Evolutionary conservation across 2,888 invertebrate species (phyloP).

Genomic region (Microctonus brassicae): DNA sequence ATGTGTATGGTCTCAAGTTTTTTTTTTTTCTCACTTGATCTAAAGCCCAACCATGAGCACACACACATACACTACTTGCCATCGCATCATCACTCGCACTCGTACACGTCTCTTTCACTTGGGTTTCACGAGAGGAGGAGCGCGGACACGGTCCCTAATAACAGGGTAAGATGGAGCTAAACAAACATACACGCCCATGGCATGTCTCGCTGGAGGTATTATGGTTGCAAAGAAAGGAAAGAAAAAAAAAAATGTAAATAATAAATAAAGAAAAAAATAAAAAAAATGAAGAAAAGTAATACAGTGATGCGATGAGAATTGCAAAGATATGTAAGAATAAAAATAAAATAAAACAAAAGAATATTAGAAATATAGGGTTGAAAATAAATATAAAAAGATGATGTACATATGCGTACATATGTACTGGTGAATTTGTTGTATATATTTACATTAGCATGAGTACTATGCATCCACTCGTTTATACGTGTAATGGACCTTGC

Average conservation of each 20-base stretch:
- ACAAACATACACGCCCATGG: slow-evolving; percentile 70
- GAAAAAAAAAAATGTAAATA: slow-evolving; percentile 3
- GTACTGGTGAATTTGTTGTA: background rate
- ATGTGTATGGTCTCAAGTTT: background rate
- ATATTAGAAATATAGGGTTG: background rate
- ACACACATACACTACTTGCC: background rate
- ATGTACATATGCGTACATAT: background rate
- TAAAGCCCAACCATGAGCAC: background rate
- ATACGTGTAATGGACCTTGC: slow-evolving; percentile 3
- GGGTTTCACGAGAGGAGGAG: slow-evolving; percentile 52
- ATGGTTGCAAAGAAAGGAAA: slow-evolving; percentile 27
- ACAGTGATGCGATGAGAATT: no score
- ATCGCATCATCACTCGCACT: background rate
- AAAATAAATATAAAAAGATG: background rate
- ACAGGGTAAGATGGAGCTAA: slow-evolving; percentile 67
- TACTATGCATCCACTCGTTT: background rate
- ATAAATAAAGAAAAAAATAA: slow-evolving; percentile 42
- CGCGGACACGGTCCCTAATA: slow-evolving; percentile 62
- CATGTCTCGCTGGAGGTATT: slow-evolving; percentile 57
- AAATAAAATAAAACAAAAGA: slow-evolving; percentile 15
- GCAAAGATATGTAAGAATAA: slow-evolving; percentile 9
- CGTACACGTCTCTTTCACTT: slow-evolving; percentile 35
- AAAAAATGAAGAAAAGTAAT: background rate
- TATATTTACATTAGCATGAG: background rate
- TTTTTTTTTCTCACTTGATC: background rate